Evolutionary conservation across 2,888 invertebrate genomes (phyloP).

Genomic region (Chirona hameri): DNA sequence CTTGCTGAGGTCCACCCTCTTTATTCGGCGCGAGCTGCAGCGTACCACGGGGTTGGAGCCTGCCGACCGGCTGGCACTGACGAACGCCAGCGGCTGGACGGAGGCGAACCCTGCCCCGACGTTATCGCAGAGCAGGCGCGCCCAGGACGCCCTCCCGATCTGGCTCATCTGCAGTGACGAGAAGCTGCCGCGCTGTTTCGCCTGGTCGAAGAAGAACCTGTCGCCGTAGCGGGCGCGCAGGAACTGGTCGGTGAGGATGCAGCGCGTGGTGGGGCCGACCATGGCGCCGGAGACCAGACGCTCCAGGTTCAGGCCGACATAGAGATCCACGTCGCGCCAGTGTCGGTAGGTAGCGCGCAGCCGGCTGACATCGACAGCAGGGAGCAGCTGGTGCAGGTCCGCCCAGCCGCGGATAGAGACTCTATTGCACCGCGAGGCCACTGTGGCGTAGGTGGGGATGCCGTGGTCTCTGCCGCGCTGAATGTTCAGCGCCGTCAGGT

Average conservation of each 20-base stretch:
- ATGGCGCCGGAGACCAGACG: not conserved
- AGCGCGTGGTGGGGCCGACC: not conserved
- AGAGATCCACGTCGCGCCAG: conserved; percentile 5
- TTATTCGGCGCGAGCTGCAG: not conserved
- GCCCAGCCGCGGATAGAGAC: not conserved
- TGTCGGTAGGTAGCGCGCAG: not conserved
- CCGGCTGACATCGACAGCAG: not conserved
- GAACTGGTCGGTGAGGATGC: conserved; percentile 3
- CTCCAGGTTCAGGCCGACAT: not conserved
- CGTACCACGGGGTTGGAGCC: not conserved
- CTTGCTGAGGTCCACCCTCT: not conserved
- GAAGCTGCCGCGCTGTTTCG: not conserved
- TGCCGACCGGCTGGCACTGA: not conserved
- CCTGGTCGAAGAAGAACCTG: conserved; percentile 10
- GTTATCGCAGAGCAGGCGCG: conserved; percentile 67
- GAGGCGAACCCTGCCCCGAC: conserved; percentile 55
- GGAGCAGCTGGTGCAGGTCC: not conserved
- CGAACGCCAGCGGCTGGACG: conserved; percentile 76
- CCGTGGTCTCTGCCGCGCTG: conserved; percentile 5
- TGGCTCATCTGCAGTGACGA: conserved; percentile 67
- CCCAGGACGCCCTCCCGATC: conserved; percentile 63
- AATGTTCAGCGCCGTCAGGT: conserved; percentile 12
- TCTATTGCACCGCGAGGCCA: not conserved
- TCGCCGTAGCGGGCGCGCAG: conserved; percentile 22
- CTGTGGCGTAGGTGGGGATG: not conserved